Percentiles rank a stretch among this genome's conserved stretches.
phyloP scores from a whole-genome alignment of 64 coral and sea anemone species.

The Orbicella faveolata region DNA sequence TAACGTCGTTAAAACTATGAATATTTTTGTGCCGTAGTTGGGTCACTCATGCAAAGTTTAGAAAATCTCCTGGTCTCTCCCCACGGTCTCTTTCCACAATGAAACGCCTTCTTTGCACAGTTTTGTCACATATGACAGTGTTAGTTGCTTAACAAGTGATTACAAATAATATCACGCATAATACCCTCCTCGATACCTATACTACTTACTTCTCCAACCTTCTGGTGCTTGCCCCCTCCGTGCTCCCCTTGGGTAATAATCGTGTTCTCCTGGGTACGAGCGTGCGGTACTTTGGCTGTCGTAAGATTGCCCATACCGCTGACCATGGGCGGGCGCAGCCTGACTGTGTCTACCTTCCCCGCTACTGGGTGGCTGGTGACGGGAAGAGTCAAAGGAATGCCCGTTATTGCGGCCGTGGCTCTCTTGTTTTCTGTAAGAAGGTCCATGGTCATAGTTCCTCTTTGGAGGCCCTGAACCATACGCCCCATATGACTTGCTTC shows the following conservation, averaged over 20 bases:
- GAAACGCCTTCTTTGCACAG: too few relatives aligned
- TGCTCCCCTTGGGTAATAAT: conserved; percentile 1
- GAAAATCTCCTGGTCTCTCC: too few relatives aligned
- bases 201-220: background rate
- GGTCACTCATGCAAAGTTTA: too few relatives aligned
- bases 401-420: background rate
- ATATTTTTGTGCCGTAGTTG: too few relatives aligned
- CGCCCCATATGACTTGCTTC: background rate
- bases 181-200: conserved; percentile 15
- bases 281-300: background rate
- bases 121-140: too few relatives aligned
- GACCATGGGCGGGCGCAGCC: background rate
- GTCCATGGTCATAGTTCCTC: background rate
- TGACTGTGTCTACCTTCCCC: background rate
- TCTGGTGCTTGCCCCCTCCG: background rate
- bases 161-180: background rate
- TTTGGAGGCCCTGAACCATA: conserved; percentile 26
- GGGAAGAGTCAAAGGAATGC: background rate
- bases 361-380: background rate
- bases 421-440: conserved; percentile 10
- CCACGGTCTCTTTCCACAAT: too few relatives aligned
- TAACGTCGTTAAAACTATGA: too few relatives aligned
- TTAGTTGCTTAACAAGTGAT: background rate
- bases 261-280: background rate
- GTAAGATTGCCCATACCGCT: background rate